Evolutionary conservation across 2,888 invertebrate species (phyloP), one percentile per base, ranked within the genome.

Genomic region (Yponomeuta cagnagella): DNA sequence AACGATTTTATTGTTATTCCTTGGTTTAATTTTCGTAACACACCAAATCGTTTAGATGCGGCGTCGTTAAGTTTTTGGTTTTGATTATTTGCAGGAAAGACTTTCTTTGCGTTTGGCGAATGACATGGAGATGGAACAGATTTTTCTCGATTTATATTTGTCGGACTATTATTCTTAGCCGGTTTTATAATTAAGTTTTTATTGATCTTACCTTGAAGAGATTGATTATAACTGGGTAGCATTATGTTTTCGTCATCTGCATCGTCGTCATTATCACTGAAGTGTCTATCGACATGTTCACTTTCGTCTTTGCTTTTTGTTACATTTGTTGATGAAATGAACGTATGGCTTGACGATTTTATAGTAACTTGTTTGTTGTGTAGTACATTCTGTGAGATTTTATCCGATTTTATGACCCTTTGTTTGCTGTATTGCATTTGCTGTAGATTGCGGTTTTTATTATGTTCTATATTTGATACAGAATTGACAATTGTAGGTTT

Each of bases 41-140:
- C 2, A 15, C 5, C 52, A 3, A 58, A 4, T 58, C 15, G 52
- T 15, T 58, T 58, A 15, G 52, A 5, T 15, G 52, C 8, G 43
- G 1, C 43, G 43, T 43, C 43, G 43, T 43, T 43, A 43, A 5
- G 43, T 43, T 43, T 3, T 43, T 43, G 52, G 12, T 58, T 12
- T 58, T 2, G 15, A 58, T 58, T 15, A 73, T 83, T 78, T 79
- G 84, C 86, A 71, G 87, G 78, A 74, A 87, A 77, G 74, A 84
- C 77, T 48, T 78, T 74, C 74, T 80, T 83, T 30, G 77, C 74
- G 68, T 77, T 74, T 66, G 75, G 78, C 23, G 76, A 78, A 70
- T 74, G 75, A 43, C 43, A 8, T 43, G 43, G 43, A 43, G 43
- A 43, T 43, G 9, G 43, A 71, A 74, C 43, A n/a, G 23, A 12